Conservation (phyloP, 2,888 invertebrate genomes). For the Nomada ferruginata region DNA sequence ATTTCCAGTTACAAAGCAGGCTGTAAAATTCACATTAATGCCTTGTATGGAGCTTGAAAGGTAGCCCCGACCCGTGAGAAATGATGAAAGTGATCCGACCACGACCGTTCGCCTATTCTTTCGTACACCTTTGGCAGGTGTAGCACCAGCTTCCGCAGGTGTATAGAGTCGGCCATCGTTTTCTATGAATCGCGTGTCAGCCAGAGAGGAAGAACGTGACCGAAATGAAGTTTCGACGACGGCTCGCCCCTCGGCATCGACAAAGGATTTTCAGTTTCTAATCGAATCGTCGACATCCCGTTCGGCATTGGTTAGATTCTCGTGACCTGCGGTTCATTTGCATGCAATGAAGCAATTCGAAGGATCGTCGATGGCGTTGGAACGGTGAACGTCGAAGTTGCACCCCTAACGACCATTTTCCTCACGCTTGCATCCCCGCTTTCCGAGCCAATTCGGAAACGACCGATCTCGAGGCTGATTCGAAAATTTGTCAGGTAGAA, state of each 20-base stretch:
- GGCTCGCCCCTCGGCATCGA: conserved; percentile 33
- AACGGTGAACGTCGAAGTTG: conserved; percentile 44
- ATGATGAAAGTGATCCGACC: conserved; percentile 19
- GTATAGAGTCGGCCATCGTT: background rate
- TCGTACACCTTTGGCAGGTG: conserved; percentile 51
- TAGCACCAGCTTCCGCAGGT: conserved; percentile 41
- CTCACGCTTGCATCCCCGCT: conserved; percentile 16
- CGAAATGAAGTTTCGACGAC: background rate
- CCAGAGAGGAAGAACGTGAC: background rate
- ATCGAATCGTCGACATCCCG: conserved; percentile 45
- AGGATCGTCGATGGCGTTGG: conserved; percentile 47
- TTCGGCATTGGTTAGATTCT: conserved; percentile 42
- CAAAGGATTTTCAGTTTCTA: conserved; percentile 24
- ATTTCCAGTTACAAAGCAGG: conserved; percentile 2
- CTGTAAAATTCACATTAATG: background rate
- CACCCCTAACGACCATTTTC: conserved; percentile 56
- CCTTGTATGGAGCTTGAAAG: conserved; percentile 7
- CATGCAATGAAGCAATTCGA: conserved; percentile 46
- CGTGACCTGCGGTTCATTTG: conserved; percentile 56
- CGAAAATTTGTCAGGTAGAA: conserved; percentile 75
- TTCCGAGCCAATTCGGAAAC: conserved; percentile 69
- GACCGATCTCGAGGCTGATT: conserved; percentile 64
- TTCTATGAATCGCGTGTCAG: conserved; percentile 11
- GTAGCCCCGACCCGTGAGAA: conserved; percentile 30
- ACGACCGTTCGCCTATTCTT: conserved; percentile 15